A percentile compares a stretch with the other conserved stretches of the same genome.
Conservation (phyloP, 2,797 vertebrate species). For the Sparus aurata region DNA sequence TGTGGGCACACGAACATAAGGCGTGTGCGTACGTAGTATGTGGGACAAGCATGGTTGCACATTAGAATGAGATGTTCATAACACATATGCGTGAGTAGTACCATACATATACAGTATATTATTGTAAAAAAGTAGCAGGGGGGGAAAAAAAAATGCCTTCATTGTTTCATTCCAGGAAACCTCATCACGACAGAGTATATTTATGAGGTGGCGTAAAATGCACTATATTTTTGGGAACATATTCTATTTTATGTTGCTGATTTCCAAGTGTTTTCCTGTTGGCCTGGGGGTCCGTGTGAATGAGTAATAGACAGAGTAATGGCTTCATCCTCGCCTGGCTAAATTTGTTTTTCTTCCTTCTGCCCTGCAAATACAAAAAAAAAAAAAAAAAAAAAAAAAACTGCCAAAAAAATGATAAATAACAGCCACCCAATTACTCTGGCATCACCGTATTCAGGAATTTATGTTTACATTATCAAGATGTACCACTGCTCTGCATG, state of each 20-base stretch:
- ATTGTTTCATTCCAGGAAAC: conserved; percentile 74
- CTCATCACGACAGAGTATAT: conserved; percentile 75
- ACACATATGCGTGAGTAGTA: conserved; percentile 51
- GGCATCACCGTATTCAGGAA: conserved; percentile 79
- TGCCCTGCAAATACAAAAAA: conserved; percentile 71
- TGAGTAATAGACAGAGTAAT: conserved; percentile 83
- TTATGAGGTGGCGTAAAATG: conserved; percentile 72
- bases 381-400: too few species aligned
- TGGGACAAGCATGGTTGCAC: conserved; percentile 53
- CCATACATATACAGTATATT: conserved; percentile 41
- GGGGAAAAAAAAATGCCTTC: conserved; percentile 24
- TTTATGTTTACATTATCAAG: conserved; percentile 85
- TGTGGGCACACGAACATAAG: conserved; percentile 56
- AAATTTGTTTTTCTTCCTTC: conserved; percentile 80
- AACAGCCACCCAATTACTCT: conserved; percentile 80
- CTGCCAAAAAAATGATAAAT: conserved; percentile 78
- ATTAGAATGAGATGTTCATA: conserved; percentile 65
- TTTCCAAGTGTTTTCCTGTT: conserved; percentile 80
- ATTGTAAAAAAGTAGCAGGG: conserved; percentile 38
- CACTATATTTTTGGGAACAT: conserved; percentile 73
- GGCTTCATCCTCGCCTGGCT: conserved; percentile 74
- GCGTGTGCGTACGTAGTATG: conserved; percentile 19
- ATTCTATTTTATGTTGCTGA: conserved; percentile 79
- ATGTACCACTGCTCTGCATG: conserved; percentile 77
- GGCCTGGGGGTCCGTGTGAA: conserved; percentile 77